Percentiles rank a stretch among this genome's conserved stretches.
Conservation (phyloP, 1,140 invertebrate species). For the Atta texana region DNA sequence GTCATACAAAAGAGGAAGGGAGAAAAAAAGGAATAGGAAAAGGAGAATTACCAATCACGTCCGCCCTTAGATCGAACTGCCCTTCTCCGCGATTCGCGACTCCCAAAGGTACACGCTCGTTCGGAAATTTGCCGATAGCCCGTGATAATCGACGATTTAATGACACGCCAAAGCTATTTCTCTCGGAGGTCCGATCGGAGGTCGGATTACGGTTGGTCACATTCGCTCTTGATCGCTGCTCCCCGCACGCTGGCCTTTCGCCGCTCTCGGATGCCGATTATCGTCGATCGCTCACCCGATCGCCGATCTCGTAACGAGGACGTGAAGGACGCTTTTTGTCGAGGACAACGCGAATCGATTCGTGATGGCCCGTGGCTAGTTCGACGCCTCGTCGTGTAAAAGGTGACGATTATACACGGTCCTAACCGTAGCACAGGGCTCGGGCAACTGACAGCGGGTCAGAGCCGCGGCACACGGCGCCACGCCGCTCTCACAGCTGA, state of each 20-base stretch:
- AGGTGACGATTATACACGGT: constrained; percentile 78
- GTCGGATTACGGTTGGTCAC: constrained; percentile 31
- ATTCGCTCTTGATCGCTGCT: constrained; percentile 32
- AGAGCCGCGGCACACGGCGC: constrained; percentile 83
- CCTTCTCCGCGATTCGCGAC: not conserved
- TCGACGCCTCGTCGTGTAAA: constrained; percentile 62
- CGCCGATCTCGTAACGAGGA: constrained; percentile 14
- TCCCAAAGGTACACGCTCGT: constrained; percentile 13
- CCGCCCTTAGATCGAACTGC: not conserved
- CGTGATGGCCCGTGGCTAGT: constrained; percentile 24
- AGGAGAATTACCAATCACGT: constrained; percentile 7
- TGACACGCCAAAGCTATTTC: constrained; percentile 8
- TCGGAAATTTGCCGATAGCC: not conserved
- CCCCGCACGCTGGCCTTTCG: constrained; percentile 36
- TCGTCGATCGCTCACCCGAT: constrained; percentile 33
- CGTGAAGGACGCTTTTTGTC: constrained; percentile 25
- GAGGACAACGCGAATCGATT: constrained; percentile 55
- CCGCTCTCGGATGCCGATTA: constrained; percentile 28
- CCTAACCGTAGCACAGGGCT: constrained; percentile 86
- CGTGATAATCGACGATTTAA: not conserved
- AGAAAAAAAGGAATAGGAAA: not conserved
- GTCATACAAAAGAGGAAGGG: constrained; percentile 57
- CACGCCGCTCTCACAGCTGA: constrained; percentile 85
- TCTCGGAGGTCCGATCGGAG: constrained; percentile 35
- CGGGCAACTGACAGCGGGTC: constrained; percentile 86